Evolutionary conservation across 2,113 vertebrate species (phyloP).

Genomic region (Strix aluco): DNA sequence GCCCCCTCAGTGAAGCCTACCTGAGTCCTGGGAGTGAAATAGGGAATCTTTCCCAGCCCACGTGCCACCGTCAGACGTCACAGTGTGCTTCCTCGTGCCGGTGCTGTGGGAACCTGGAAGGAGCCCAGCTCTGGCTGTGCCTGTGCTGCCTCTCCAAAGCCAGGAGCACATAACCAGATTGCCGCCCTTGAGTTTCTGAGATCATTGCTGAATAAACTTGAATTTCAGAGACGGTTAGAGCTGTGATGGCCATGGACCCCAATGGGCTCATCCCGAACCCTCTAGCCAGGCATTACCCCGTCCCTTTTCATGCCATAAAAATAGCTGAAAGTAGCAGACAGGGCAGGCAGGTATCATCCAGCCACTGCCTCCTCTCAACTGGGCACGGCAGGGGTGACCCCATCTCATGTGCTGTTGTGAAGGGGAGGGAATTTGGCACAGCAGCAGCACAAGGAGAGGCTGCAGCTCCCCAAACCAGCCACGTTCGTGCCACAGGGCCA

Average conservation of each 20-base stretch:
- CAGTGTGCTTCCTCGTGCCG: accelerated
- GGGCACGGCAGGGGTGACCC: not conserved
- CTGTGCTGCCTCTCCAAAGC: accelerated
- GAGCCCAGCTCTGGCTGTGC: not conserved
- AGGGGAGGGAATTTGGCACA: not conserved
- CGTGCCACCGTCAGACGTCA: accelerated
- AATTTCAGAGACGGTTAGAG: not conserved
- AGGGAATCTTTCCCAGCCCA: not conserved
- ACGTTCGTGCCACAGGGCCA: not conserved
- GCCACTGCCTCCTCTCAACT: not conserved
- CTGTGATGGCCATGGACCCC: not conserved
- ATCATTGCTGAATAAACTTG: not conserved
- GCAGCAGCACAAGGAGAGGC: not conserved
- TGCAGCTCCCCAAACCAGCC: not conserved
- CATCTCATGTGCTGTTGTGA: accelerated
- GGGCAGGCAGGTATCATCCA: not conserved
- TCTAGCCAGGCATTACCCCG: accelerated
- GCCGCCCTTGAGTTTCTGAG: not conserved
- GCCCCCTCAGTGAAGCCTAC: not conserved
- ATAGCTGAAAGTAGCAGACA: not conserved
- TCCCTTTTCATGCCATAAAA: not conserved
- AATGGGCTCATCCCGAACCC: not conserved
- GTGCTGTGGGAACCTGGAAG: not conserved
- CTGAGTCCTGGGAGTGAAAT: not conserved
- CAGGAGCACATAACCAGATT: not conserved